A percentile compares a stretch with the other conserved stretches of the same genome.
Conservation (phyloP, 2,113 vertebrate genomes). For the Arothron firmamentum region DNA sequence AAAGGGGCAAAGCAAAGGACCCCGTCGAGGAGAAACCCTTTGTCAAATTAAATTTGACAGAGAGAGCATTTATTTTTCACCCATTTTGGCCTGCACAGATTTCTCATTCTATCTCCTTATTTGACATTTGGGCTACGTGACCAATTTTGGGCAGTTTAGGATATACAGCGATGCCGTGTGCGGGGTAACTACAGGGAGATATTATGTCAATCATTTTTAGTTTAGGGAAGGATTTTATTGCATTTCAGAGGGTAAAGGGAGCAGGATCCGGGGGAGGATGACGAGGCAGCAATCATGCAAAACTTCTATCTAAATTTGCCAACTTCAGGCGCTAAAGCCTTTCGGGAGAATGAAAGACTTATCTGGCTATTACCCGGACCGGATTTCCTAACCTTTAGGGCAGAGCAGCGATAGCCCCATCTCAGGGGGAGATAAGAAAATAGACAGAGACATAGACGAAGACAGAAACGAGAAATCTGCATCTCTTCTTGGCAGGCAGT, state of each 20-base stretch:
- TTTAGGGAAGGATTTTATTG: constrained; percentile 22
- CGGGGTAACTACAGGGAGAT: constrained; percentile 22
- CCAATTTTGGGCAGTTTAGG: constrained; percentile 17
- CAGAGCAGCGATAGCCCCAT: constrained; percentile 31
- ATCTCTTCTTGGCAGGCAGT: constrained; percentile 40
- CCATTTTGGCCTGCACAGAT: constrained; percentile 26
- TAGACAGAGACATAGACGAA: constrained; percentile 29
- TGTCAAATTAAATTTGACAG: constrained; percentile 46
- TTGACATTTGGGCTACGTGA: constrained; percentile 33
- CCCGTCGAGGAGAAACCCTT: constrained; percentile 21
- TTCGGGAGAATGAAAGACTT: constrained; percentile 51
- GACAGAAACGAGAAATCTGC: constrained; percentile 45
- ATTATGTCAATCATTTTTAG: constrained; percentile 31
- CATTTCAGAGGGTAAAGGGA: constrained; percentile 7
- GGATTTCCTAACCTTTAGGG: constrained; percentile 55
- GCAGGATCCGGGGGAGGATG: constrained; percentile 27
- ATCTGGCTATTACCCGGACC: constrained; percentile 60
- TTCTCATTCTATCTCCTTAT: constrained; percentile 35
- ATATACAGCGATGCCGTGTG: constrained; percentile 5
- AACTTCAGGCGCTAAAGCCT: constrained; percentile 49
- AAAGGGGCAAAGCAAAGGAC: constrained; percentile 13
- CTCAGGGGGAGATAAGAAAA: constrained; percentile 33
- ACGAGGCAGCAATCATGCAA: constrained; percentile 39
- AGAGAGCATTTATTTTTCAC: constrained; percentile 23
- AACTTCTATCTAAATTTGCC: constrained; percentile 47